phyloP scores from a whole-genome alignment of 1,140 invertebrate genomes.

The Charaxes varanes region DNA sequence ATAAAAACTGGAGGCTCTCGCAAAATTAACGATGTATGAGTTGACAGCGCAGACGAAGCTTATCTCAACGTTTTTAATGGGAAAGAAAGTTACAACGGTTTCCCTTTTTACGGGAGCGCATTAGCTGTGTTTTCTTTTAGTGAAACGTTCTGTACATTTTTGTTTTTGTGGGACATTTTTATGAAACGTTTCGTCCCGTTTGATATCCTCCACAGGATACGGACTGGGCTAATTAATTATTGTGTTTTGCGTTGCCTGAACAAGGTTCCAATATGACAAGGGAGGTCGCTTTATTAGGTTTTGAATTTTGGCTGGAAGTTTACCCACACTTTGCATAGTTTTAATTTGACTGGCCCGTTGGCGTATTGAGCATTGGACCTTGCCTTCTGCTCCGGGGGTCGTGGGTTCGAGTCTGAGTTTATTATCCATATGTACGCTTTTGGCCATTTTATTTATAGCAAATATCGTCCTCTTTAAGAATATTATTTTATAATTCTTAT shows the following conservation, averaged over 20 bases:
- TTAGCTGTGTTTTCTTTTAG: conserved; percentile 58
- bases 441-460: too few relatives aligned
- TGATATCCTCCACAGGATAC: conserved; percentile 11
- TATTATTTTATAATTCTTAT: too few relatives aligned
- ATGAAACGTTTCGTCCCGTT: conserved; percentile 19
- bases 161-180: conserved; percentile 23
- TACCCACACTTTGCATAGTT: too few relatives aligned
- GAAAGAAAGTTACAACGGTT: conserved; percentile 44
- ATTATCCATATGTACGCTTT: too few relatives aligned
- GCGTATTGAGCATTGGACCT: too few relatives aligned
- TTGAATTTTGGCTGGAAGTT: not conserved
- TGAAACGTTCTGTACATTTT: conserved; percentile 41
- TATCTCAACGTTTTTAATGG: conserved; percentile 61
- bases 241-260: conserved; percentile 13
- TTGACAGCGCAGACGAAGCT: conserved; percentile 53
- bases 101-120: conserved; percentile 42
- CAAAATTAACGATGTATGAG: conserved; percentile 67
- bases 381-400: too few relatives aligned
- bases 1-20: conserved; percentile 56
- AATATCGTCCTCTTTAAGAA: too few relatives aligned
- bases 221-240: conserved; percentile 9
- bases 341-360: too few relatives aligned
- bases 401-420: too few relatives aligned
- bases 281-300: too few relatives aligned
- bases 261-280: conserved; percentile 8